These are phyloP conservation scores for Chondrilla cf. caribensis DNA, from an alignment of 37 sponge, comb jelly and placozoan species.

Conservation along the genomic window DNA sequence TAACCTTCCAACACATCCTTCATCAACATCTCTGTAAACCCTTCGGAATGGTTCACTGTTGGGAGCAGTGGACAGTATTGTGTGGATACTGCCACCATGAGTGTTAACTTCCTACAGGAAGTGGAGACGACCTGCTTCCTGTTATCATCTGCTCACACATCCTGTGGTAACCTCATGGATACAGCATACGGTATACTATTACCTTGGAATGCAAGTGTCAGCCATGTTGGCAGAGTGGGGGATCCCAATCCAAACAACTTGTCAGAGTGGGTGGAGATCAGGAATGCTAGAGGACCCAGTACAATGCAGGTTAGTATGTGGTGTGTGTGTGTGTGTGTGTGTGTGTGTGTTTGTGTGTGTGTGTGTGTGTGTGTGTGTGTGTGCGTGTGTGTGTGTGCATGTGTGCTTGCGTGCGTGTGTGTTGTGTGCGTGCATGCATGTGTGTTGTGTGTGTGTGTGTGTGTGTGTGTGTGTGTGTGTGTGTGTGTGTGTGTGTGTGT, in stretches of 20 bases:
- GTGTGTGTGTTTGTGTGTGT: slow-evolving; percentile 1
- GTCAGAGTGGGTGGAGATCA: slow-evolving; percentile 1
- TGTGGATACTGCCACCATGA: neutral
- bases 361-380: slow-evolving; percentile 14
- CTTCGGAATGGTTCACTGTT: slow-evolving; percentile 1
- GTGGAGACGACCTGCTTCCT: slow-evolving; percentile 19
- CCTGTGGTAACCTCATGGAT: neutral
- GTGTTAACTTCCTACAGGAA: slow-evolving; percentile 11
- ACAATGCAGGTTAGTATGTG: neutral
- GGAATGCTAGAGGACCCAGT: neutral
- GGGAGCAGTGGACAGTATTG: neutral
- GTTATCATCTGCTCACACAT: too few species aligned
- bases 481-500: too few species aligned
- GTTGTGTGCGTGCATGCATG: too few species aligned
- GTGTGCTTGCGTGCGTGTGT: too few species aligned
- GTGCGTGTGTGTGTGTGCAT: neutral
- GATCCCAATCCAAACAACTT: neutral
- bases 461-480: too few species aligned
- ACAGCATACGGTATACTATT: neutral
- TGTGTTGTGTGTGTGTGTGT: too few species aligned
- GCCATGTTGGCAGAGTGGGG: slow-evolving; percentile 17
- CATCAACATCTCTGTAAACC: slow-evolving; percentile 11
- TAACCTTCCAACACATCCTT: slow-evolving; percentile 4
- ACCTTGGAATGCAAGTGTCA: slow-evolving; percentile 5
- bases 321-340: neutral